phyloP scores from a whole-genome alignment of 2,797 vertebrate genomes.

The Limnodromus scolopaceus region DNA sequence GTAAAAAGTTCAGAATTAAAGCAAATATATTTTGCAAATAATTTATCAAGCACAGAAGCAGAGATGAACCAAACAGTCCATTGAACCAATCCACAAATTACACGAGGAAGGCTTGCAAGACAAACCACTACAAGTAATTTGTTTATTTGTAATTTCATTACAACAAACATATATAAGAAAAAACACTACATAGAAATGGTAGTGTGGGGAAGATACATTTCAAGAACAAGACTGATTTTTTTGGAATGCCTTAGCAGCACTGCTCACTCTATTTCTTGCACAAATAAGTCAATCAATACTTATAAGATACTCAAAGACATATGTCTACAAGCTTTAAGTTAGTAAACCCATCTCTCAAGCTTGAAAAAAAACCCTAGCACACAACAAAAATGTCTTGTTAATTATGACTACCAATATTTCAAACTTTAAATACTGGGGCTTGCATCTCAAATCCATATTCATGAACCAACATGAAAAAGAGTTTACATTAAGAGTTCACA shows the following conservation, averaged over 20 bases:
- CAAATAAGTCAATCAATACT: background rate
- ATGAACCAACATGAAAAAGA: background rate
- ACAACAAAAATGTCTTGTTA: background rate
- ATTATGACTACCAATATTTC: background rate
- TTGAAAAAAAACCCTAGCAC: background rate
- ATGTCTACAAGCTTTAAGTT: background rate
- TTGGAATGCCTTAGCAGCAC: background rate
- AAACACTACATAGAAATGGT: background rate
- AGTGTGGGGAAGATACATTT: background rate
- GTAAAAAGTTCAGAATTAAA: background rate
- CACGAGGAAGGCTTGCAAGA: background rate
- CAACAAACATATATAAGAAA: background rate
- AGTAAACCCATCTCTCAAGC: background rate
- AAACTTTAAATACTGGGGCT: background rate
- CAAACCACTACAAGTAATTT: background rate
- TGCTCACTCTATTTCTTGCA: background rate
- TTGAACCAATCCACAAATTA: background rate
- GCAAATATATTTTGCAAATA: background rate
- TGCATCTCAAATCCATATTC: background rate
- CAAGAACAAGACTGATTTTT: background rate
- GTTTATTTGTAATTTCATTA: background rate
- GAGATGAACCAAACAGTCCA: background rate
- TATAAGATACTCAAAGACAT: background rate
- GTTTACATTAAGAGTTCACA: background rate
- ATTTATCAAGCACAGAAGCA: background rate